Evolutionary conservation across 2,113 vertebrate species (phyloP), one percentile per base, ranked within the genome.

Genomic region (Emydura subglobosa): DNA sequence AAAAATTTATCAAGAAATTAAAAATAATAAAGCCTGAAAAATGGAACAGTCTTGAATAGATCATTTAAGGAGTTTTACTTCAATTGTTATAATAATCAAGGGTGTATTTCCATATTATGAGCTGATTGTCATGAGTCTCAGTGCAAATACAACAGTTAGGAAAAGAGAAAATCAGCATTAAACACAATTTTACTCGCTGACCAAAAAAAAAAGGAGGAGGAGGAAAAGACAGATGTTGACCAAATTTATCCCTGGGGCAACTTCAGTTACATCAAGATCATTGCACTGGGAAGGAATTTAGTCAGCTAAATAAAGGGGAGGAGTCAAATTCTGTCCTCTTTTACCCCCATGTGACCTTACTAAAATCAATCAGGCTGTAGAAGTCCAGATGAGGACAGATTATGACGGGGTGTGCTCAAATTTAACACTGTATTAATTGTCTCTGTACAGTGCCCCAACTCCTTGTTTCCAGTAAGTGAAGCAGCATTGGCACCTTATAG

Each of bases 361-460:
- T 25, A 55, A 53, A 74, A 11, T 50, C 25, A 25, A 2, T 50
- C 10, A 54, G 39, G 22, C 31, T 87, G 42, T 14, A 83, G 79
- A 34, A 88, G 9, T 27, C 7, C 61, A 24, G 79, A 44, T n/a
- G 50, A 65, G n/a, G 16, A 79, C 31, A 5, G 79, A 57, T 88
- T 78, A 12, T 72, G 21, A 3, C 2, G 14, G 90, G 88, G 81
- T 86, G 21, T 76, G 47, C 12, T 88, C 21, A 79, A 50, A 13
- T 31, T n/a, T 72, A 78, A 61, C 29, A 5, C 17, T 88, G 4
- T 51, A 12, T 34, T 93, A 78, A 86, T 88, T 95, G 21, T 55
- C 44, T 88, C n/a, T 17, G 31, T 6, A 79, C 17, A 79, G 11
- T 2, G 6, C 83, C 42, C 9, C 25, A 88, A 88, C 84, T 24